Base-by-base conservation (phyloP, 1,140 invertebrate species). In the Hirudo medicinalis region DNA sequence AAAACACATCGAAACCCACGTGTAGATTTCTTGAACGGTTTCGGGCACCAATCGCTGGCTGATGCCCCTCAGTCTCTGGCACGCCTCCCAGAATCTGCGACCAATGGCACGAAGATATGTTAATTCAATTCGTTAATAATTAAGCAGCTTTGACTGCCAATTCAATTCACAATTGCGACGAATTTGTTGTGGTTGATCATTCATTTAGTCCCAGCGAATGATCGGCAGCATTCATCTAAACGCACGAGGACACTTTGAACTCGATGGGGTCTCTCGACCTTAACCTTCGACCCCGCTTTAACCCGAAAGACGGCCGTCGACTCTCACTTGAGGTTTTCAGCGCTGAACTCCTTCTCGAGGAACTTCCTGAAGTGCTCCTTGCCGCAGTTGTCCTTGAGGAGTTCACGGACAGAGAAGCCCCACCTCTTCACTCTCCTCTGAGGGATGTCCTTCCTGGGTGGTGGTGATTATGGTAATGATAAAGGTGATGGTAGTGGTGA, bases 321-420 rank as follows among this genome's bases (percentile, higher is more conserved):
- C n/a, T n/a, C 70, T 19, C 66, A 74, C 80, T 94, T 94, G 73
- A 99, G 87, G 85, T 99, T 99, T 86, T 99, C 97, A 55, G 91
- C 91, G 78, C 92, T 96, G 83, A 98, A 99, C 84, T 99, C 96
- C 82, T 98, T 98, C 80, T 95, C 91, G 63, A 99, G 85, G 84
- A 97, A 98, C 79, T 89, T 89, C 74, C 89, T 88, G 82, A 99
- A 97, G 83, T 98, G 94, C 73, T 99, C 94, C 75, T 90, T 84
- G 8, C 96, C 96, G 22, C 94, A 87, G 8, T 91, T 88, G 86
- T 99, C 97, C 75, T 90, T 88, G 17, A 99, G 84, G 60, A 99
- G 84, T 82, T 99, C 97, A 73, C 94, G 88, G 49, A 99, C 87
- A 78, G 90, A 91, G 81, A 99, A 97, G 19, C 90, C 92, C 97